These are phyloP conservation scores for Scortum barcoo DNA, from an alignment of 2,113 vertebrate species.

Conservation along the genomic window DNA sequence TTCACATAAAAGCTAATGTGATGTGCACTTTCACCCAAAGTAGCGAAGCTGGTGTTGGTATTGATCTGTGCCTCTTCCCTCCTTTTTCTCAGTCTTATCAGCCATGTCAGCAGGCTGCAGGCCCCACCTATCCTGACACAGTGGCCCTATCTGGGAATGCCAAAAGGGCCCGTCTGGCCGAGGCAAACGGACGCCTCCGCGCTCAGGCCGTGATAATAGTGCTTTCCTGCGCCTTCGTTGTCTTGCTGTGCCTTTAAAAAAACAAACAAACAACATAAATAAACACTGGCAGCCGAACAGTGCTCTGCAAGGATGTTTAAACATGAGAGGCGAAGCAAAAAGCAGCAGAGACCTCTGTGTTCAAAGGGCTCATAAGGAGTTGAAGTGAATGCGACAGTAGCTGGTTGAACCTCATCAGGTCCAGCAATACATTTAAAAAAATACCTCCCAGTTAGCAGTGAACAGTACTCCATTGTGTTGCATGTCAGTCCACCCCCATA, in stretches of 20 bases:
- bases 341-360: not conserved
- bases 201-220: constrained; percentile 2
- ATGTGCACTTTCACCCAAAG: not conserved
- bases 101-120: constrained; percentile 45
- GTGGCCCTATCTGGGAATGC: constrained; percentile 48
- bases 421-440: not conserved
- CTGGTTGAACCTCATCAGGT: not conserved
- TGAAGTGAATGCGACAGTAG: not conserved
- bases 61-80: constrained; percentile 39
- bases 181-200: not conserved
- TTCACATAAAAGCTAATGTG: not conserved
- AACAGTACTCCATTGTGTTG: not conserved
- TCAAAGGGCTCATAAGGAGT: not conserved
- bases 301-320: constrained; percentile 7
- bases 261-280: not conserved
- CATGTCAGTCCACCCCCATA: not conserved
- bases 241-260: not conserved
- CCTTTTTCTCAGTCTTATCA: constrained; percentile 60
- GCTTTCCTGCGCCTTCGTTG: constrained; percentile 5
- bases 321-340: not conserved
- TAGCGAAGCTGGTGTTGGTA: not conserved
- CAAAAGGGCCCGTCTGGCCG: constrained; percentile 37
- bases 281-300: constrained; percentile 4
- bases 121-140: constrained; percentile 53
- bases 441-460: not conserved